These are phyloP conservation scores for Betta splendens DNA, from an alignment of 2,797 vertebrate genomes.

Conservation along the genomic window DNA sequence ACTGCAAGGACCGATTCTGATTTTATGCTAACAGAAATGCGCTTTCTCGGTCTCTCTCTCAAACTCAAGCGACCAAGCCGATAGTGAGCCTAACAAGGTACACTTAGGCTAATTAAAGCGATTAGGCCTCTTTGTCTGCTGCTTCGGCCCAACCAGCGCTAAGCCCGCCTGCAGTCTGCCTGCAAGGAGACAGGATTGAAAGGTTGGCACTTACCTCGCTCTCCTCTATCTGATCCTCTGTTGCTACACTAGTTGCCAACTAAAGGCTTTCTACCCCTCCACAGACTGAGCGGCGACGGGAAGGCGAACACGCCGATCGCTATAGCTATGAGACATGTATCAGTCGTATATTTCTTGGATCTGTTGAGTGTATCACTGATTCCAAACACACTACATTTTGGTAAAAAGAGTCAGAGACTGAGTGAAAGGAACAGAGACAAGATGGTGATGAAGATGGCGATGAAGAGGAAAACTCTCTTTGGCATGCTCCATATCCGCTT, in stretches of 20 bases:
- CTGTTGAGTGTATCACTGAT: slow-evolving; percentile 7
- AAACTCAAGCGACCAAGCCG: slow-evolving; percentile 13
- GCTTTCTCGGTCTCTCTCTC: too few species aligned
- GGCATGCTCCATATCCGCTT: slow-evolving; percentile 41
- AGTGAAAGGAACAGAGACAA: slow-evolving; percentile 22
- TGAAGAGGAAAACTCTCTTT: slow-evolving; percentile 51
- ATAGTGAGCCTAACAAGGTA: slow-evolving; percentile 41
- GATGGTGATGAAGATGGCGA: slow-evolving; percentile 31
- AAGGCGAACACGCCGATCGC: too few species aligned
- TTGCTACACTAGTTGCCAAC: slow-evolving; percentile 77
- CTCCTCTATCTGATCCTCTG: slow-evolving; percentile 83
- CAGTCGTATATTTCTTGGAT: slow-evolving; percentile 2
- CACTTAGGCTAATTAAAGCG: slow-evolving; percentile 55
- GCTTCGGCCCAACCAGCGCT: slow-evolving; percentile 26
- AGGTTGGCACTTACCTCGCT: slow-evolving; percentile 75
- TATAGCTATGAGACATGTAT: too few species aligned
- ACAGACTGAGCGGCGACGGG: neutral
- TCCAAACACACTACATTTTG: slow-evolving; percentile 4
- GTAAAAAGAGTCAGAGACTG: slow-evolving; percentile 16
- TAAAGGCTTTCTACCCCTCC: slow-evolving; percentile 80
- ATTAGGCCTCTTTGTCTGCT: slow-evolving; percentile 64
- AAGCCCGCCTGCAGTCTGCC: slow-evolving; percentile 31
- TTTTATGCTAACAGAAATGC: too few species aligned
- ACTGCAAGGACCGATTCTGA: too few species aligned
- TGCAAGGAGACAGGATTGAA: slow-evolving; percentile 60